phyloP scores from a whole-genome alignment of 2,888 invertebrate genomes.

The Capitulum mitella region DNA sequence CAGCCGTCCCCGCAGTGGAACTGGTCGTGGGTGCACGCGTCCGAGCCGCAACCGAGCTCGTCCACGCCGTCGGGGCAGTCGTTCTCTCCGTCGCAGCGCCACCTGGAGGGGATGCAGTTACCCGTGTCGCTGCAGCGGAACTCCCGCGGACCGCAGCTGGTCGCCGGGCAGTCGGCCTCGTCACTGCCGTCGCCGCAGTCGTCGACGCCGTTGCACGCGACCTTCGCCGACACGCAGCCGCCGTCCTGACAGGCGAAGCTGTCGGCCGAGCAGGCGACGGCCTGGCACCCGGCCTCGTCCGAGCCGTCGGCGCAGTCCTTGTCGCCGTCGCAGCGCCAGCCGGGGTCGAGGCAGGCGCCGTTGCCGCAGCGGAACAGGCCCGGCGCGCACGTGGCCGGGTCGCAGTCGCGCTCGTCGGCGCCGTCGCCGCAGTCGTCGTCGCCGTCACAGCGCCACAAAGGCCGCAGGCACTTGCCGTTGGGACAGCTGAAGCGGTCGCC shows the following conservation, averaged over 20 bases:
- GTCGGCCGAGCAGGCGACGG: background rate
- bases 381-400: slow-evolving; percentile 36
- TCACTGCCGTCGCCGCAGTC: slow-evolving; percentile 27
- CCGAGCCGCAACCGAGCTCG: background rate
- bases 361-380: background rate
- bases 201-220: slow-evolving; percentile 18
- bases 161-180: no score
- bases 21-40: slow-evolving; percentile 41
- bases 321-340: slow-evolving; percentile 37
- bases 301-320: slow-evolving; percentile 45
- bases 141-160: background rate
- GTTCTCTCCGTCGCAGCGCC: background rate
- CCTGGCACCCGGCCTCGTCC: slow-evolving; percentile 62
- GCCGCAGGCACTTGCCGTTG: slow-evolving; percentile 10
- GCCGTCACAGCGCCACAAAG: slow-evolving; percentile 8
- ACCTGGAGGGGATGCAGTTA: background rate
- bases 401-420: slow-evolving; percentile 62
- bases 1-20: slow-evolving; percentile 59
- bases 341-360: slow-evolving; percentile 43
- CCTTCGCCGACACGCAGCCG: background rate
- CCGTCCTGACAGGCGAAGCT: background rate
- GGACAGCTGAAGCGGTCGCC: background rate
- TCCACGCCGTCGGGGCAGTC: background rate
- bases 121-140: background rate
- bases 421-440: slow-evolving; percentile 40